Conservation (phyloP, 2,113 vertebrate species). For the Chaenogobius annularis region DNA sequence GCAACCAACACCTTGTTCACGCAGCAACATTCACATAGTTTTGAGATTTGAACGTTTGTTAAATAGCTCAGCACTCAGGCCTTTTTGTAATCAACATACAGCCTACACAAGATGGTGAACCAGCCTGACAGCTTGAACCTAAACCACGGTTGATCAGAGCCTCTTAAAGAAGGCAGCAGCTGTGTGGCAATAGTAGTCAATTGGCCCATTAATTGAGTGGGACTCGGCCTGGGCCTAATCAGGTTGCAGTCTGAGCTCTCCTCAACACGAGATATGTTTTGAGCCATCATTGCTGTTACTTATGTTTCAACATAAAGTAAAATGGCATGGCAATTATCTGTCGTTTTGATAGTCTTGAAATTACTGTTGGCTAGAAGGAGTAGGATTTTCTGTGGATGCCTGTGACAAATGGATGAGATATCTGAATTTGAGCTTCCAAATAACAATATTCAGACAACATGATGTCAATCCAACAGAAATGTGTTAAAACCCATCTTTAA, state of each 20-base stretch:
- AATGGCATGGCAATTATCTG: too few species aligned
- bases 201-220: slow-evolving; percentile 68
- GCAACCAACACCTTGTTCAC: slow-evolving; percentile 15
- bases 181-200: slow-evolving; percentile 48
- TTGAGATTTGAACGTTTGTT: slow-evolving; percentile 3
- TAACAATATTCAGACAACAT: too few species aligned
- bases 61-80: background rate
- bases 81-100: slow-evolving; percentile 1
- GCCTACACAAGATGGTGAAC: background rate
- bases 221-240: slow-evolving; percentile 59
- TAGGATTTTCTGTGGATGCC: background rate
- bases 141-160: slow-evolving; percentile 14
- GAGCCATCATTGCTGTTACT: slow-evolving; percentile 4
- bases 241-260: slow-evolving; percentile 51
- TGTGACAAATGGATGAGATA: background rate
- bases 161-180: slow-evolving; percentile 31
- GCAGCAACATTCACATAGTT: background rate
- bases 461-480: too few species aligned
- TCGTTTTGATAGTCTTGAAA: background rate
- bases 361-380: background rate
- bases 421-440: too few species aligned
- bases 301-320: too few species aligned
- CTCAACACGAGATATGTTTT: slow-evolving; percentile 38
- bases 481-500: too few species aligned
- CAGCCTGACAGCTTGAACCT: background rate